These are phyloP conservation scores for Axinella damicornis DNA, from an alignment of 37 sponge, comb jelly and placozoan species.

Conservation along the genomic window DNA sequence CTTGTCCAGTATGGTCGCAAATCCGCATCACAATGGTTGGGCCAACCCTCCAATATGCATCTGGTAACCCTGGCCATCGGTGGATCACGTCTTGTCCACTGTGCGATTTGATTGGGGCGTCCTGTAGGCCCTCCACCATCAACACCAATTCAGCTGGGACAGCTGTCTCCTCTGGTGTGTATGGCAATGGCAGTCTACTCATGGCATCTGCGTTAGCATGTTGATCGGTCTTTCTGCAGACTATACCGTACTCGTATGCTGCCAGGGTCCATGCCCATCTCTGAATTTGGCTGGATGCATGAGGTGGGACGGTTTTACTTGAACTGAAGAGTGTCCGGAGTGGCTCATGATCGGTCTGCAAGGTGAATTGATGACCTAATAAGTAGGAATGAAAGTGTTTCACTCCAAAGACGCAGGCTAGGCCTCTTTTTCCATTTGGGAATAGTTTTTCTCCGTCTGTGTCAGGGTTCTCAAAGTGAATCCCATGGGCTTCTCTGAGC, in stretches of 20 bases:
- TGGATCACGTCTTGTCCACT: slow-evolving; percentile 15
- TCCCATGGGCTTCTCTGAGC: background rate
- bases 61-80: background rate
- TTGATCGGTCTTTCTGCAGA: background rate
- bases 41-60: slow-evolving; percentile 5
- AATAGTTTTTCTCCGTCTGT: too few species aligned
- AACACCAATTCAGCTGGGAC: slow-evolving; percentile 19
- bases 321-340: background rate
- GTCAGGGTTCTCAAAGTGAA: too few species aligned
- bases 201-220: slow-evolving; percentile 33
- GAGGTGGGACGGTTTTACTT: background rate
- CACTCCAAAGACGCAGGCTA: too few species aligned
- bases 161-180: background rate
- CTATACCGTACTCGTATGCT: slow-evolving; percentile 32
- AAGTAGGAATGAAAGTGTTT: too few species aligned
- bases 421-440: too few species aligned
- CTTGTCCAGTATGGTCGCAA: slow-evolving; percentile 9
- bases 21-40: background rate
- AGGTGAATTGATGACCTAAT: too few species aligned
- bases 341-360: too few species aligned
- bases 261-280: slow-evolving; percentile 12
- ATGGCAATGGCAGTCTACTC: slow-evolving; percentile 21
- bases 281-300: slow-evolving; percentile 11
- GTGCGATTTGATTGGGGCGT: background rate
- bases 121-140: slow-evolving; percentile 8